Base-by-base conservation (phyloP, 2,888 invertebrate species). In the Operophtera brumata region DNA sequence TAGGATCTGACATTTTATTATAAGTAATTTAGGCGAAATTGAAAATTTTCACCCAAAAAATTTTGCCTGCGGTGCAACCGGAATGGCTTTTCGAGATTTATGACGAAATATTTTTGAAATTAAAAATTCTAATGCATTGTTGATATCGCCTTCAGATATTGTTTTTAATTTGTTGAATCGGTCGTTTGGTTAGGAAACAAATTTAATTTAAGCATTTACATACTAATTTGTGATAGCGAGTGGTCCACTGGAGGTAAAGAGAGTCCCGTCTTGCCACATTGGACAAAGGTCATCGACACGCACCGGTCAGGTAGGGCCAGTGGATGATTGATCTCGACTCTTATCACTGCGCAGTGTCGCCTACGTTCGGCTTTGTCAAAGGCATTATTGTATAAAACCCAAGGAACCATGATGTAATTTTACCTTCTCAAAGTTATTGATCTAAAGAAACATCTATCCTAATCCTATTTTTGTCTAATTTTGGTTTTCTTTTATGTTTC, bases 291-390 rank as follows among this genome's bases (percentile, higher is more conserved):
- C 89, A 76, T 78, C 77, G 87, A 82, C 87, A 20, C 20, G 20
- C 20, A 76, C 82, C 82, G 82, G 84, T 80, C 85, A 83, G 88
- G 87, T 83, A 82, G 85, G 86, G 82, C 85, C 73, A 73, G 74
- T 70, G 76, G 78, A 86, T 90, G 90, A 90, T 90, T 88, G 90
- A 90, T 90, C 86, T 85, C 78, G 71, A 70, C 77, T 80, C 86
- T 88, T 89, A 89, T 89, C 90, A 87, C 73, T 71, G 73, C 77
- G 73, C 75, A 82, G 85, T 86, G 86, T 86, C 86, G 84, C 85
- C 86, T 84, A 83, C 82, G 78, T 79, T 81, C 87, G 90, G 88
- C 85, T 68, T 75, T 75, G 80, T 88, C 89, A 89, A 90, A 89
- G 87, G 76, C 77, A 77, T n/a, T 78, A 88, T 86, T 88, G 88